Evolutionary conservation across 2,797 vertebrate genomes (phyloP), one percentile per base, ranked within the genome.

Genomic region (Phalloptychus januarius): DNA sequence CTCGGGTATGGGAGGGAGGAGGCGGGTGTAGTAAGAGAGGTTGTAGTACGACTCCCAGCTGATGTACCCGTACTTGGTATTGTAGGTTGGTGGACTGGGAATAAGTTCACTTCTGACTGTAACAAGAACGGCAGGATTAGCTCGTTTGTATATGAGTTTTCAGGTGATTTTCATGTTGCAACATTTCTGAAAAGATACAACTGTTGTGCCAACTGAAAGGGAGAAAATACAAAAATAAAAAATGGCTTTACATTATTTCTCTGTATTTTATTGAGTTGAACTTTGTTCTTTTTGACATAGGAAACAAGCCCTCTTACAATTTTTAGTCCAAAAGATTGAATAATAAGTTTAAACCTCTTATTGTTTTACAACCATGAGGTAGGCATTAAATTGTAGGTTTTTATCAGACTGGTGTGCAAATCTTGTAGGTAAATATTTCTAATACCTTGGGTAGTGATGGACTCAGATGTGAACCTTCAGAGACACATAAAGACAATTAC

Each of bases 11-110:
- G 98, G 96, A 0, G 98, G 98, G 13, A 99, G 96, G 73, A 98
- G 4, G 0, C 97, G 96, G 0, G 97, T 99, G 87, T 97, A 99
- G 75, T 98, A 99, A 83, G 95, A 97, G 80, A 90, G 83, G 0
- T 99, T 99, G 93, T 95, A 90, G 78, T 97, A 99, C 5, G 97
- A 91, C 85, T 99, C 98, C 98, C 98, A 99, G 93, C 86, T 98
- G 88, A 99, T 89, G 92, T 99, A 99, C 72, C 94, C 96, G 0
- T 98, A 96, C 2, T 95, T 96, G 1, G 94, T 94, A 81, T 98
- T 99, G 94, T 96, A 99, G 31, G 97, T 99, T 0, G 98, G 98
- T 18, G 97, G 98, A 75, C 96, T 99, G 81, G 98, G 97, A 83
- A 99, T 97, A 28, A 98, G 95, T 46, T 95, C 95, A 83, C 96